Base-by-base conservation (phyloP, 2,888 invertebrate genomes). In the Acholoe squamosa region DNA sequence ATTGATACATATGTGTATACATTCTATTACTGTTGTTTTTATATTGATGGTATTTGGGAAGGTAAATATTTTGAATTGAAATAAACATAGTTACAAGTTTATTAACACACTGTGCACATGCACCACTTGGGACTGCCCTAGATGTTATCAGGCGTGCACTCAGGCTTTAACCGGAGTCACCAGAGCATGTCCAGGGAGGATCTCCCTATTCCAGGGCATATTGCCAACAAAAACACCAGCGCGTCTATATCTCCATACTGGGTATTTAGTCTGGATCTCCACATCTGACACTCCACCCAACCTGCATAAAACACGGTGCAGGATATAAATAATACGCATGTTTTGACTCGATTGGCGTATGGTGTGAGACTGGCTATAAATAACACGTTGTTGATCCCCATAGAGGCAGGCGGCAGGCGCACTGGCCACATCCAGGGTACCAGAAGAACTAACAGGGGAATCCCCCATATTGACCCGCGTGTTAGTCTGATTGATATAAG, bases 321-420 rank as follows among this genome's bases (percentile, higher is more conserved):
- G 14, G 25, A 71, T 71, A 71, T 71, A 71, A 71, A 71, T 71
- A 71, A 71, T 28, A 71, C 71, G 71, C 71, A 25, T 71, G 71
- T 71, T 71, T 71, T 71, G 71, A 71, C 71, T 71, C 71, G 71
- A 71, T 71, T 28, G 71, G 43, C 28, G 5, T 28, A 28, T 25
- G 28, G 71, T 71, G 71, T 71, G 71, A 71, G 28, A 25, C 71
- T n/a, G 28, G n/a, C 71, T 28, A 25, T 28, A 71, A 71, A 71
- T 71, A 71, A 71, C 5, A n/a, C 71, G 12, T 28, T 71, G 71
- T 61, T 61, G 71, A 71, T 71, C 5, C 71, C 71, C 7, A 43
- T 43, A 3, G 43, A 10, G 43, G 10, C 43, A 43, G 3, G 61
- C 19, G 19, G 61, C 3, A 14, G 61, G 19, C 5, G 61, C 61